Evolutionary conservation across 2,888 invertebrate genomes (phyloP).

Genomic region (Harmothoe impar): DNA sequence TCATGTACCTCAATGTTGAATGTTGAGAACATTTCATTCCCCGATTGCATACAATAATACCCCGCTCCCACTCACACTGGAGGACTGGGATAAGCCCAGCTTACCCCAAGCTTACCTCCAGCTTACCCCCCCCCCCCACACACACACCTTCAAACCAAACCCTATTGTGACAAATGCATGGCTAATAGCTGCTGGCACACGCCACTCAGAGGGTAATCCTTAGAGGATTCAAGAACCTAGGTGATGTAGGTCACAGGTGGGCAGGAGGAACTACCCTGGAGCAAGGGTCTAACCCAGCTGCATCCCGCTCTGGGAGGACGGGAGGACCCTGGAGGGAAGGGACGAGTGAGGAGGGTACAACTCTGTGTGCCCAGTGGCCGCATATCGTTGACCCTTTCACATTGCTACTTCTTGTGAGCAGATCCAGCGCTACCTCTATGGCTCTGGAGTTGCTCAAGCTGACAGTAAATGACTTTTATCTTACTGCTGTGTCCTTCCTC

Average conservation of each 20-base stretch:
- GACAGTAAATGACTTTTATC: background rate
- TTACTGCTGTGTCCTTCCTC: background rate
- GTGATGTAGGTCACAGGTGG: slow-evolving; percentile 1
- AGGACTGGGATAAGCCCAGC: too few species aligned
- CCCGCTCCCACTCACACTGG: too few species aligned
- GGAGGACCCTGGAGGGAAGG: background rate
- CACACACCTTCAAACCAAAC: background rate
- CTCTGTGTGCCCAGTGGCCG: background rate
- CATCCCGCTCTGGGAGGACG: background rate
- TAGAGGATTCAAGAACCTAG: background rate
- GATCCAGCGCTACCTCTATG: background rate
- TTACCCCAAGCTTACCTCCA: too few species aligned
- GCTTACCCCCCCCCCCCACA: too few species aligned
- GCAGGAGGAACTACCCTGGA: background rate
- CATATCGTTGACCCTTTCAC: background rate
- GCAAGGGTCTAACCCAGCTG: background rate
- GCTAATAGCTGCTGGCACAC: background rate
- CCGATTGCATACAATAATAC: too few species aligned
- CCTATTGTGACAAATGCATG: slow-evolving; percentile 10
- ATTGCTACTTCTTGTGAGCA: slow-evolving; percentile 1
- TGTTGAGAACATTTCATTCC: too few species aligned
- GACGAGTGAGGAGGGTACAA: background rate
- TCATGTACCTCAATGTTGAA: too few species aligned
- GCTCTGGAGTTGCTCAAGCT: background rate
- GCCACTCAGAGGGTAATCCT: background rate